Evolutionary conservation across 2,797 vertebrate genomes (phyloP), one percentile per base, ranked within the genome.

Genomic region (Typhlichthys subterraneus): DNA sequence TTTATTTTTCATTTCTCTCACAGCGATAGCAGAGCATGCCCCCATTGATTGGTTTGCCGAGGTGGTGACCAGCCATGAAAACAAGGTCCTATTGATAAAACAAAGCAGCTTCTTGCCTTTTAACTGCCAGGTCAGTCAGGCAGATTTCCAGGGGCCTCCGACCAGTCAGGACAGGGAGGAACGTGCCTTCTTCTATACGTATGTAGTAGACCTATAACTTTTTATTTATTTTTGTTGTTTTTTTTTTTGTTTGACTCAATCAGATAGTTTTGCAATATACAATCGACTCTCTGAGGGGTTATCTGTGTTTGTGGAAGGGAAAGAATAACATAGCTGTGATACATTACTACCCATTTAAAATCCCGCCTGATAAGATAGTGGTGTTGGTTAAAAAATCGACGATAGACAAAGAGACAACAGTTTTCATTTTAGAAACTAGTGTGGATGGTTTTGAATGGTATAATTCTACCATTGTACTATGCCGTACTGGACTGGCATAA

Each of bases 1-100:
- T 98, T 99, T 98, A 97, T 98, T 99, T 99, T 99, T 98, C 95
- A 97, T 98, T 98, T 98, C 93, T 96, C 95, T 94, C 91, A 77
- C 91, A 92, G 93, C 91, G 96, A 98, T 98, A 97, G 96, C 93
- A 90, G 93, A 94, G 94, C 95, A 95, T 94, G 95, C 86, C 89
- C 38, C 97, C 96, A 98, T 99, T 98, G 97, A 99, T 99, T 98
- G 96, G 94, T 98, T 96, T 93, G 93, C 95, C 78, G 91, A 94
- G 95, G 94, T 95, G 95, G 92, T 96, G 95, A 96, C 95, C 96
- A 95, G 95, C 94, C 94, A 95, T 91, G 93, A 96, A 98, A 96
- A 97, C 94, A 97, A 94, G 93, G 93, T 94, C 92, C 94, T 93
- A 94, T 89, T 94, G 93, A 95, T 94, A 95, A 93, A 94, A 93